Base-by-base conservation (phyloP, 2,797 vertebrate genomes). In the Onychomys arenicola region DNA sequence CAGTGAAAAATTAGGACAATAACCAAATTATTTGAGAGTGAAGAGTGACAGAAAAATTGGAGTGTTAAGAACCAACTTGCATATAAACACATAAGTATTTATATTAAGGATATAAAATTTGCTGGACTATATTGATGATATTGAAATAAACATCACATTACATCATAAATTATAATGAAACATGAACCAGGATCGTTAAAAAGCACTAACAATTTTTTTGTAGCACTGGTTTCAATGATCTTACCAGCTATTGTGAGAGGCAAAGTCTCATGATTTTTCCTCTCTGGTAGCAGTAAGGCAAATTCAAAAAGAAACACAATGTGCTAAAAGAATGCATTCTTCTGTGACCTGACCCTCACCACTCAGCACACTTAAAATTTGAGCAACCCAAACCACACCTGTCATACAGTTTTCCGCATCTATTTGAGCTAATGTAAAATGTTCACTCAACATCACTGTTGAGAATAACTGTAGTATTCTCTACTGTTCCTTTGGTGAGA, bases 401-500 rank as follows among this genome's bases (percentile, higher is more conserved):
- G 2, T 21, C 19, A 71, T 71, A 71, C 3, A 37, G 7, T 9
- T 34, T 71, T 37, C 9, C n/a, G 37, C n/a, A 11, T 21, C 3
- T 10, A 6, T 89, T 71, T 29, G 86, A 49, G 76, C 59, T 17
- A 2, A 37, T 11, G 34, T 14, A 89, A 76, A 14, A 59, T 91
- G 1, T 40, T 87, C 5, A 52, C 16, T 77, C 27, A 27, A 25
- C 37, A 29, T 6, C 19, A 75, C 27, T 25, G 37, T 37, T 3
- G 17, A 13, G 21, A 37, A 73, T 73, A 40, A 17, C 69, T 37
- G 3, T 25, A 40, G 19, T 4, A 6, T 40, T 37, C 37, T 43
- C 5, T 29, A 55, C 55, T 40, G 11, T 10, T 0, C 2, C 2
- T 0, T 71, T 40, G 7, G 5, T 59, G 13, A 88, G 4, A 2